These are phyloP conservation scores for Mesaphorura yosii DNA, from an alignment of 1,140 invertebrate species.

Conservation along the genomic window DNA sequence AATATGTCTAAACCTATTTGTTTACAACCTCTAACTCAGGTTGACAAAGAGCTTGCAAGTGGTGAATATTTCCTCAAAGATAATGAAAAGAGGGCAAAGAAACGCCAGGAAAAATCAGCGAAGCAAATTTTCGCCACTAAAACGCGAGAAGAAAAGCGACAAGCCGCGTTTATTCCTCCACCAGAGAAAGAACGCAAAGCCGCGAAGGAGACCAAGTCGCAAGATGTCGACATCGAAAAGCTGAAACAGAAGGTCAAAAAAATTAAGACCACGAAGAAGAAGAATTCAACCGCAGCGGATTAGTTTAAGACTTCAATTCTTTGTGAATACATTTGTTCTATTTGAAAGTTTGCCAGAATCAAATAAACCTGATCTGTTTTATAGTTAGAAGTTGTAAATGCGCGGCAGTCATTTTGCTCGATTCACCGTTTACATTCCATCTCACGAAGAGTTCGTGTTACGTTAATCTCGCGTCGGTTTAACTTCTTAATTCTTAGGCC, in stretches of 20 bases:
- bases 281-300: constrained; percentile 4
- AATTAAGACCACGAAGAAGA: constrained; percentile 15
- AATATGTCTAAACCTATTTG: no score
- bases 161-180: constrained; percentile 73
- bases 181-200: constrained; percentile 44
- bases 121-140: constrained; percentile 47
- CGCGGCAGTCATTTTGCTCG: no score
- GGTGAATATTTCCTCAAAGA: constrained; percentile 94
- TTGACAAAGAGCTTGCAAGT: constrained; percentile 84
- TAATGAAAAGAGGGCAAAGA: constrained; percentile 60
- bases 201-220: not conserved
- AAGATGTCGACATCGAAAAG: constrained; percentile 24
- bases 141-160: constrained; percentile 60
- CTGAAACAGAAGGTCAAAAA: constrained; percentile 29
- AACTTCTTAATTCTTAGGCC: no score
- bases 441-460: no score
- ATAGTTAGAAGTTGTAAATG: no score
- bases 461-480: no score
- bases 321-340: no score
- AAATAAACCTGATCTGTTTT: no score
- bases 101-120: constrained; percentile 58
- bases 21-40: constrained; percentile 26
- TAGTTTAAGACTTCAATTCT: not conserved
- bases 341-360: no score
- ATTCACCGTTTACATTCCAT: no score